These are phyloP conservation scores for Callopanchax toddi DNA, from an alignment of 2,113 vertebrate species.

Conservation along the genomic window DNA sequence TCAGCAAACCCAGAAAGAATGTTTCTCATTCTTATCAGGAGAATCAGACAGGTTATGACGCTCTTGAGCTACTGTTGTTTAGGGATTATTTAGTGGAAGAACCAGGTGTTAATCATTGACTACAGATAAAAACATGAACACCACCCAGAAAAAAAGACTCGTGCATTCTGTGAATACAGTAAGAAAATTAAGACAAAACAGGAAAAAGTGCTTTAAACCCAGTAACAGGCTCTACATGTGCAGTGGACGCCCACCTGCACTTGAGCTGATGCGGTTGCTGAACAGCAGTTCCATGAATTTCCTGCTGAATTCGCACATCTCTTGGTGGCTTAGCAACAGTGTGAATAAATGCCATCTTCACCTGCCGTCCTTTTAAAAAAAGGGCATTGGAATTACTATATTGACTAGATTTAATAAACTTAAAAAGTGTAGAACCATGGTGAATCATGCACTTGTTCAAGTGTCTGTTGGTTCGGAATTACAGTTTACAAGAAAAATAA, in stretches of 20 bases:
- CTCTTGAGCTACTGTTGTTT: too few species aligned
- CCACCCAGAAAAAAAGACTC: too few species aligned
- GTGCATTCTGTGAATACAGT: constrained; percentile 6
- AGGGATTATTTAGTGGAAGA: too few species aligned
- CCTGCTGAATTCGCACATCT: constrained; percentile 79
- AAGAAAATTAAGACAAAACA: too few species aligned
- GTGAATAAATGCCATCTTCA: constrained; percentile 87
- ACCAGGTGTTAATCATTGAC: too few species aligned
- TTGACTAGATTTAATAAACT: not conserved
- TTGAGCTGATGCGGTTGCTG: constrained; percentile 68
- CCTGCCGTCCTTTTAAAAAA: constrained; percentile 80
- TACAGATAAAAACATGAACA: too few species aligned
- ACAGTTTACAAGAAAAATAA: too few species aligned
- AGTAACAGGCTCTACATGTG: too few species aligned
- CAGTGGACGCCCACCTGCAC: constrained; percentile 77
- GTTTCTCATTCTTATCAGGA: constrained; percentile 23
- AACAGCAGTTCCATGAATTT: constrained; percentile 77
- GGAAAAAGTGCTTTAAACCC: too few species aligned
- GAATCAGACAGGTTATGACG: constrained; percentile 35
- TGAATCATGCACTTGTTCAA: not conserved
- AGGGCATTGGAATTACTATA: not conserved
- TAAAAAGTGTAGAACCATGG: too few species aligned
- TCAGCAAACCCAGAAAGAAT: constrained; percentile 15
- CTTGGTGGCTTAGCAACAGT: constrained; percentile 83
- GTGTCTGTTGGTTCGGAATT: too few species aligned